These are phyloP conservation scores for Notodonta ziczac DNA, from an alignment of 2,888 invertebrate genomes.

Conservation along the genomic window DNA sequence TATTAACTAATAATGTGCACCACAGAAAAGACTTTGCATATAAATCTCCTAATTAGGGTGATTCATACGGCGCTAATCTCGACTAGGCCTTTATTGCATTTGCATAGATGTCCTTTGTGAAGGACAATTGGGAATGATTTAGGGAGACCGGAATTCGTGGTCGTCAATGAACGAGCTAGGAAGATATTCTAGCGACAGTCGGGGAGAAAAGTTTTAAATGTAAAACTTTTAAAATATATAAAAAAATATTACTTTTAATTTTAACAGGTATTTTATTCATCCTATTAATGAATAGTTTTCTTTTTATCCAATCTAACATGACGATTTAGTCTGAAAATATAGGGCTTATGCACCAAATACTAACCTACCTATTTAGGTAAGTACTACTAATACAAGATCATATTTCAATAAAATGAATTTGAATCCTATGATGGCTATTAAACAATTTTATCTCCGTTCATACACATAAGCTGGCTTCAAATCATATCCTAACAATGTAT, in stretches of 20 bases:
- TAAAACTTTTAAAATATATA: neutral
- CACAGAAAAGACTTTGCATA: constrained; percentile 82
- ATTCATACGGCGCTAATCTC: constrained; percentile 77
- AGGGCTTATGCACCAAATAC: too few species aligned
- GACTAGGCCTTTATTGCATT: constrained; percentile 67
- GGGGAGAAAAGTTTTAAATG: constrained; percentile 13
- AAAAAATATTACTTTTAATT: too few species aligned
- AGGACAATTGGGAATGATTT: constrained; percentile 76
- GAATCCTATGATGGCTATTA: too few species aligned
- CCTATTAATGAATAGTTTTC: too few species aligned
- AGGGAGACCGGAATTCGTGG: constrained; percentile 60
- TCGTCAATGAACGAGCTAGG: constrained; percentile 30
- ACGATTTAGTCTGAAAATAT: too few species aligned
- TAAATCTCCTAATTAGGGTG: constrained; percentile 81
- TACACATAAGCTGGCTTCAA: neutral
- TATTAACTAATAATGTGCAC: constrained; percentile 79
- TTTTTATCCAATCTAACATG: too few species aligned
- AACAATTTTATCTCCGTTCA: neutral
- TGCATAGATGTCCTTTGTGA: constrained; percentile 67
- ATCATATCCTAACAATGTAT: neutral
- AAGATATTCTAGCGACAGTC: constrained; percentile 16
- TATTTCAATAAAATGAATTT: too few species aligned
- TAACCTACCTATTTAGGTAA: too few species aligned
- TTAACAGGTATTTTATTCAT: too few species aligned
- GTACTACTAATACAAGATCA: too few species aligned